These are phyloP conservation scores for Hemicordylus capensis DNA, from an alignment of 2,113 vertebrate species.

Conservation along the genomic window DNA sequence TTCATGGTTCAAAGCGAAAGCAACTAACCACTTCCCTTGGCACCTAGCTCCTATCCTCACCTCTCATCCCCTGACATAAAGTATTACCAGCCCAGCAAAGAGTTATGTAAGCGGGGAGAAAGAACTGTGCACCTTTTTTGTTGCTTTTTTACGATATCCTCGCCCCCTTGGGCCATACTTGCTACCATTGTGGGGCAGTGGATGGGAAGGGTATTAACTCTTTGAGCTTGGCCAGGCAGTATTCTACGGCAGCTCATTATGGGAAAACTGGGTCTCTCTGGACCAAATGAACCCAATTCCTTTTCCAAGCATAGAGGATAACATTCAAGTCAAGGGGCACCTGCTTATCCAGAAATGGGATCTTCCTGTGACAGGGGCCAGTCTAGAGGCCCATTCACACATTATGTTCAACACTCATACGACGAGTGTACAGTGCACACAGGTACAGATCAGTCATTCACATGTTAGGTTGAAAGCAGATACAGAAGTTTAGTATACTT, in stretches of 20 bases:
- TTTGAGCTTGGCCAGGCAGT: background rate
- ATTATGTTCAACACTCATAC: too few relatives aligned
- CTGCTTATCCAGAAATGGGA: too few relatives aligned
- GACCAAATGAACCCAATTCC: background rate
- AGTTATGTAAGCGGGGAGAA: slow-evolving; percentile 36
- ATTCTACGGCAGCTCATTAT: background rate
- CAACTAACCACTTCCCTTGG: slow-evolving; percentile 70
- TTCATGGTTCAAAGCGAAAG: slow-evolving; percentile 55
- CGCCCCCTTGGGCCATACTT: background rate
- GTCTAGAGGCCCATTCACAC: too few relatives aligned
- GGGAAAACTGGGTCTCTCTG: background rate
- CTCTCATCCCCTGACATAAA: slow-evolving; percentile 28
- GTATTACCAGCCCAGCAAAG: background rate
- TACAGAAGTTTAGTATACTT: too few relatives aligned
- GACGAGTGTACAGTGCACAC: too few relatives aligned
- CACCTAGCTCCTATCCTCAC: slow-evolving; percentile 62
- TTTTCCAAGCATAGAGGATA: too few relatives aligned
- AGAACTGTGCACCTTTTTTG: slow-evolving; percentile 49
- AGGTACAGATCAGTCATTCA: too few relatives aligned
- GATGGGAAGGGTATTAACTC: background rate
- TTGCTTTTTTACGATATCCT: background rate
- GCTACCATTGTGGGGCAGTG: slow-evolving; percentile 27
- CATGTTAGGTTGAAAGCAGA: too few relatives aligned
- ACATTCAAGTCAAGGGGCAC: too few relatives aligned
- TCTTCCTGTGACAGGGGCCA: too few relatives aligned